phyloP scores from a whole-genome alignment of 30 jellyfish, hydroid and myxozoan genomes.

The Aurelia aurita complex sp. Pacific region DNA sequence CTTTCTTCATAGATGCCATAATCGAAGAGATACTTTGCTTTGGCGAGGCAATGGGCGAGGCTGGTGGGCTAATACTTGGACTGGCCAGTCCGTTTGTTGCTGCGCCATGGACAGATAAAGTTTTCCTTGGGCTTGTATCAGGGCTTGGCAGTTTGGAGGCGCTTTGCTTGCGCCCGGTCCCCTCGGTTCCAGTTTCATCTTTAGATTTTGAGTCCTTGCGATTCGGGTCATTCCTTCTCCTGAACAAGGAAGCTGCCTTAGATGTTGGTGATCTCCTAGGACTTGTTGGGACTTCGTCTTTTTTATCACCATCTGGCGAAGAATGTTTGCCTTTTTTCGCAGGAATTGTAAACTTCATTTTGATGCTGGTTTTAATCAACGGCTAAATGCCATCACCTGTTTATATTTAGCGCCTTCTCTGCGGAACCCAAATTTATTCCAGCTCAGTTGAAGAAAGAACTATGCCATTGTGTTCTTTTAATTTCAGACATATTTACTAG shows the following conservation, averaged over 20 bases:
- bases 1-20: conserved; percentile 53
- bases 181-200: too few species aligned
- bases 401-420: too few species aligned
- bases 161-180: too few species aligned
- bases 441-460: background rate
- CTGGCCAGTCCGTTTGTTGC: background rate
- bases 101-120: too few species aligned
- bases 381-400: background rate
- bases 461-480: too few species aligned
- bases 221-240: too few species aligned
- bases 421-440: background rate
- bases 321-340: background rate
- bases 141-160: too few species aligned
- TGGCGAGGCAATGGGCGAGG: conserved; percentile 18
- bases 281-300: background rate
- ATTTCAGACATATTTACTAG: too few species aligned
- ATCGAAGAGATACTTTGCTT: conserved; percentile 23
- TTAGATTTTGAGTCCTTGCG: too few species aligned
- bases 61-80: conserved; percentile 7
- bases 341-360: conserved; percentile 14
- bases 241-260: too few species aligned
- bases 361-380: background rate
- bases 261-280: too few species aligned
- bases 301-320: conserved; percentile 11
- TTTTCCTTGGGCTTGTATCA: too few species aligned